These are phyloP conservation scores for Anguilla anguilla DNA, from an alignment of 2,797 vertebrate species.

Conservation along the genomic window DNA sequence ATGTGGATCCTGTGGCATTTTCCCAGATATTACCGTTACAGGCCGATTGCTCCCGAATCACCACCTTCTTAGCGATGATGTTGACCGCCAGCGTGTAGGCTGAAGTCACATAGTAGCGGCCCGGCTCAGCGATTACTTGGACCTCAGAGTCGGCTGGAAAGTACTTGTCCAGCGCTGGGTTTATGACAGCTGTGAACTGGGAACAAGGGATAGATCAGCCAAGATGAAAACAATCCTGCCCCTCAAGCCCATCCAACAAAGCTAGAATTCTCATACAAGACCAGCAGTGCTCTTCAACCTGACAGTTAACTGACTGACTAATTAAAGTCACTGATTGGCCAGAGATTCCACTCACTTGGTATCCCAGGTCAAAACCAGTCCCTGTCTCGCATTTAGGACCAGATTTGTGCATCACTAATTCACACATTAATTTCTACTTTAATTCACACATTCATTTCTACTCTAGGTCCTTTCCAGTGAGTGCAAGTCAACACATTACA, in stretches of 20 bases:
- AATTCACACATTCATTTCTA: too few relatives aligned
- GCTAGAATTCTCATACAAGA: background rate
- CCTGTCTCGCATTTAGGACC: too few relatives aligned
- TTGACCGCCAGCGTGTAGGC: constrained; percentile 93
- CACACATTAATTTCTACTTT: too few relatives aligned
- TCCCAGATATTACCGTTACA: constrained; percentile 72
- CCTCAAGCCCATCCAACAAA: background rate
- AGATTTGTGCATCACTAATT: too few relatives aligned
- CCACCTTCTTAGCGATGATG: constrained; percentile 93
- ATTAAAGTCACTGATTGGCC: background rate
- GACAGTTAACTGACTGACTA: background rate
- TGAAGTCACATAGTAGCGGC: constrained; percentile 94
- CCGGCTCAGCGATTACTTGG: constrained; percentile 88
- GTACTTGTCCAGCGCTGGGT: constrained; percentile 89
- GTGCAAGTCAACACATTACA: too few relatives aligned
- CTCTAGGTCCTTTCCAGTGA: too few relatives aligned
- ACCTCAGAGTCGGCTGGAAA: constrained; percentile 85
- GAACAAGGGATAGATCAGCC: background rate
- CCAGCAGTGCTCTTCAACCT: background rate
- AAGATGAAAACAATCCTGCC: background rate
- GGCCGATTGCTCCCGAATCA: constrained; percentile 81
- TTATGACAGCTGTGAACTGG: constrained; percentile 89
- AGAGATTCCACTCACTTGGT: background rate
- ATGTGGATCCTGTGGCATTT: background rate
- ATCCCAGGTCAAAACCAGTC: background rate